These are phyloP conservation scores for Dipodomys stephensi DNA, from an alignment of 2,113 vertebrate genomes.

Conservation along the genomic window DNA sequence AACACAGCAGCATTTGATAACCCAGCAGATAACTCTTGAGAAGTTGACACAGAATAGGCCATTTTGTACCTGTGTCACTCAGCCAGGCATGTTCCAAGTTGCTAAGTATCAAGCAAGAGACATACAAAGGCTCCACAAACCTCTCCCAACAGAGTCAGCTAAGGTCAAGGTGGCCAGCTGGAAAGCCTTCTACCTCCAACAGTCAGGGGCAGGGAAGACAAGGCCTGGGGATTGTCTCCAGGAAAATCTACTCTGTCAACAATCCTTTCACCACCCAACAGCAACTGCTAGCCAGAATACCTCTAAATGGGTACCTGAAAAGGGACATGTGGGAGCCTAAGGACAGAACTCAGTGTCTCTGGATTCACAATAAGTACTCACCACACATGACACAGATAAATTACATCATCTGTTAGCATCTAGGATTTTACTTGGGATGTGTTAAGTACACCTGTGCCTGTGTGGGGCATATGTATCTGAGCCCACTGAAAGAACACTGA, in stretches of 20 bases:
- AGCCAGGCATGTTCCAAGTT: slow-evolving; percentile 39
- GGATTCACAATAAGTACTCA: not conserved
- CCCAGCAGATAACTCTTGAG: slow-evolving; percentile 19
- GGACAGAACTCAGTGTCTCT: not conserved
- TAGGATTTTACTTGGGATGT: not conserved
- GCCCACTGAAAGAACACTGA: not conserved
- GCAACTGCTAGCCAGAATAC: not conserved
- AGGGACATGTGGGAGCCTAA: not conserved
- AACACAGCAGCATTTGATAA: slow-evolving; percentile 10
- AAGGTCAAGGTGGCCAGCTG: not conserved
- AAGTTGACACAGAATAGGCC: slow-evolving; percentile 29
- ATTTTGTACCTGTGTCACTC: slow-evolving; percentile 17
- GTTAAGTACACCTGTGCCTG: not conserved
- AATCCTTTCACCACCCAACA: not conserved
- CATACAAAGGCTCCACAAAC: slow-evolving; percentile 40
- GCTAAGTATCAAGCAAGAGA: not conserved
- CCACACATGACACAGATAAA: not conserved
- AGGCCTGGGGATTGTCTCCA: not conserved
- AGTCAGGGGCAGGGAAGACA: not conserved
- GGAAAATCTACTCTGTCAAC: not conserved
- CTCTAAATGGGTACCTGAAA: not conserved
- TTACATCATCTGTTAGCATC: not conserved
- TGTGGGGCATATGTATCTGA: not conserved
- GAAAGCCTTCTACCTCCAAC: not conserved
- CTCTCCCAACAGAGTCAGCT: slow-evolving; percentile 30